Conservation (phyloP, 2,888 invertebrate genomes). For the Labia minor region DNA sequence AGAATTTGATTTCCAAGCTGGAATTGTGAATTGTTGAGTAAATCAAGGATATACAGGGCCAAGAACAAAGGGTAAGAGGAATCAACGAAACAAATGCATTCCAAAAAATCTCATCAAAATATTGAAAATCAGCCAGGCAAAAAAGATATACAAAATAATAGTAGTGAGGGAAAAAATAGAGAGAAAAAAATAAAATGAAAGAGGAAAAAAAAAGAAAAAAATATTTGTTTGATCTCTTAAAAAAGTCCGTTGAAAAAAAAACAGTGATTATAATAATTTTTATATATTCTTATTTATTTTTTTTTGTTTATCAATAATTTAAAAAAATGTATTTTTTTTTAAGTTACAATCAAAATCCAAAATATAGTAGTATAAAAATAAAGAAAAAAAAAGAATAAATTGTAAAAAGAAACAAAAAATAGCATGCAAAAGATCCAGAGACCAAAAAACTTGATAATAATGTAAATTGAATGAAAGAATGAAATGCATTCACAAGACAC, state of each 20-base stretch:
- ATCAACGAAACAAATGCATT: slow-evolving; percentile 4
- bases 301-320: neutral
- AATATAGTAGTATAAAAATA: neutral
- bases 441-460: neutral
- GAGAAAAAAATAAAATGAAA: neutral
- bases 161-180: neutral
- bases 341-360: neutral
- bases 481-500: slow-evolving; percentile 8
- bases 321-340: neutral
- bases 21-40: neutral
- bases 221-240: neutral
- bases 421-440: neutral
- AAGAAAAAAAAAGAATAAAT: neutral
- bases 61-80: neutral
- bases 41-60: neutral
- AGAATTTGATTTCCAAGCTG: neutral
- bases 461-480: neutral
- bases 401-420: neutral
- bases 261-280: neutral
- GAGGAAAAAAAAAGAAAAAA: neutral
- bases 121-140: slow-evolving; percentile 8
- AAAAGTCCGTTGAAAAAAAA: neutral
- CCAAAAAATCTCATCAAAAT: slow-evolving; percentile 6
- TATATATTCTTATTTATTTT: neutral
- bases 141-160: neutral